A percentile compares a stretch with the other conserved stretches of the same genome.
phyloP scores from a whole-genome alignment of 2,888 invertebrate genomes.

The Digitonthophagus gazella region DNA sequence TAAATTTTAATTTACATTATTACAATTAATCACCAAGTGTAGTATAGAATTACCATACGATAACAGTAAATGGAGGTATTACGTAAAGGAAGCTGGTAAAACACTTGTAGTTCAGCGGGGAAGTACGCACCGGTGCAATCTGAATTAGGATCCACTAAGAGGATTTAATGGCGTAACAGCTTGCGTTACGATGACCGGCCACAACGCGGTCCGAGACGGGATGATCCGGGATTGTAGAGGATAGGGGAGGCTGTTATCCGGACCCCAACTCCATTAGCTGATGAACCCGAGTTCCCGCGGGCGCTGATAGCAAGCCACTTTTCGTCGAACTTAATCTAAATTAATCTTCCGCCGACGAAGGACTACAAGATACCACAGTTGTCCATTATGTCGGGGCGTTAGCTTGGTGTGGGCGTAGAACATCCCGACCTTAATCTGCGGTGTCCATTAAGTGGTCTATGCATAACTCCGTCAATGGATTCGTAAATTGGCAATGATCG shows the following conservation, averaged over 20 bases:
- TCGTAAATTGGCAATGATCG: too few species aligned
- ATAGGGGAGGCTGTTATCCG: slow-evolving; percentile 16
- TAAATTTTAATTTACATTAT: too few species aligned
- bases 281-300: slow-evolving; percentile 9
- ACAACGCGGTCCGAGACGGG: neutral
- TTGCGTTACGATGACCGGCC: slow-evolving; percentile 6
- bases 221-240: slow-evolving; percentile 2
- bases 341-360: slow-evolving; percentile 1
- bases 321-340: slow-evolving; percentile 18
- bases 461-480: neutral
- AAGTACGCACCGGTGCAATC: neutral
- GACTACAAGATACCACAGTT: neutral
- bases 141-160: neutral
- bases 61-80: too few species aligned
- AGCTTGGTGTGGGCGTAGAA: neutral
- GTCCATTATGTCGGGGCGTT: neutral
- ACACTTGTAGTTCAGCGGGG: neutral
- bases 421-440: neutral
- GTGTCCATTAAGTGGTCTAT: neutral
- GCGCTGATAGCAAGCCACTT: slow-evolving; percentile 18
- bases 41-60: too few species aligned
- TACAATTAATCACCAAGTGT: too few species aligned
- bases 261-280: slow-evolving; percentile 14
- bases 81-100: too few species aligned
- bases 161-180: slow-evolving; percentile 3